Percentiles rank a stretch among this genome's conserved stretches.
phyloP scores from a whole-genome alignment of 2,888 invertebrate species.

The Volucella bombylans region DNA sequence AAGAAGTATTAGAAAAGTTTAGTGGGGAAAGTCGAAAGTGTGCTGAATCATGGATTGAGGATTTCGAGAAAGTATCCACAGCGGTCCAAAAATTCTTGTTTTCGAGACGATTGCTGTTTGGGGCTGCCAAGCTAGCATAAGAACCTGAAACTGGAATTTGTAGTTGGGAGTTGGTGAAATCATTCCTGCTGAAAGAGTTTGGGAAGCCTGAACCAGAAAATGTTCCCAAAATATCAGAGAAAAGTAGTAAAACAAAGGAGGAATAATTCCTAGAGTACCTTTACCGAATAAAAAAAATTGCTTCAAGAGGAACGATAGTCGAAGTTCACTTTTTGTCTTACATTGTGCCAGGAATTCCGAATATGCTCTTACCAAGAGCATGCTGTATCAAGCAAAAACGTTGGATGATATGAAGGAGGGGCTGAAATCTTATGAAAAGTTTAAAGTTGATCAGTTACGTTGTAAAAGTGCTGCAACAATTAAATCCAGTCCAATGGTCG shows the following conservation, averaged over 20 bases:
- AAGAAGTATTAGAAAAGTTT: constrained; percentile 44
- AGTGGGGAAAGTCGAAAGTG: constrained; percentile 44
- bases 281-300: constrained; percentile 45
- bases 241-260: constrained; percentile 9
- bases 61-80: constrained; percentile 37
- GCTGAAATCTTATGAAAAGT: constrained; percentile 1
- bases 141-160: constrained; percentile 21
- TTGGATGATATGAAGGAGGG: background rate
- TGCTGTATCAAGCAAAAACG: constrained; percentile 6
- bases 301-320: constrained; percentile 31
- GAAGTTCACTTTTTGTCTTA: too few relatives aligned
- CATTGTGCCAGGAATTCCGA: too few relatives aligned
- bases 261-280: constrained; percentile 40
- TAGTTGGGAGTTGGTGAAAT: constrained; percentile 34
- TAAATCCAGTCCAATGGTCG: background rate
- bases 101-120: constrained; percentile 37
- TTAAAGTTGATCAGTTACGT: constrained; percentile 11
- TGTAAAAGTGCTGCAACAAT: background rate
- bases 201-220: constrained; percentile 10
- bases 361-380: too few relatives aligned
- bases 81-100: constrained; percentile 55
- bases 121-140: constrained; percentile 50
- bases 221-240: constrained; percentile 28
- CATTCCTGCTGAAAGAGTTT: constrained; percentile 40
- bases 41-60: constrained; percentile 36